A percentile compares a stretch with the other conserved stretches of the same genome.
phyloP scores from a whole-genome alignment of 2,797 vertebrate genomes.

The Salarias fasciatus region DNA sequence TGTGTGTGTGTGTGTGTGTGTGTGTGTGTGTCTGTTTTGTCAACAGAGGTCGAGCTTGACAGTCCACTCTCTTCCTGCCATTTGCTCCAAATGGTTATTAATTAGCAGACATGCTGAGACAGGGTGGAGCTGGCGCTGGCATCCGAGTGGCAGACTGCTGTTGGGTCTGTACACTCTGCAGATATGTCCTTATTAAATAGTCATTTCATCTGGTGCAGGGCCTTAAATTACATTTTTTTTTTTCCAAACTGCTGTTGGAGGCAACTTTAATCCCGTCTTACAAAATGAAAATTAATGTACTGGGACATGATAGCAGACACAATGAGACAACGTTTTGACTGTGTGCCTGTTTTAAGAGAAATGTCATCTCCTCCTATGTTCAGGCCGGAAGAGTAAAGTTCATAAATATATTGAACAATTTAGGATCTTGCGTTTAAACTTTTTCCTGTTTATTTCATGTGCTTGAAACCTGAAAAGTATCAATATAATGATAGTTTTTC shows the following conservation, averaged over 20 bases:
- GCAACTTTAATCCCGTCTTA: not conserved
- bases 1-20: constrained; percentile 2
- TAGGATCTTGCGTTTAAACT: no score
- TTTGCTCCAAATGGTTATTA: constrained; percentile 94
- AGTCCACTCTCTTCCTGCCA: constrained; percentile 11
- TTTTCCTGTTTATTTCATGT: no score
- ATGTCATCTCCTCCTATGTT: no score
- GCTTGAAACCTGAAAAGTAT: no score
- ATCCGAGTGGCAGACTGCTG: constrained; percentile 20
- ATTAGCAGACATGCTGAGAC: constrained; percentile 81
- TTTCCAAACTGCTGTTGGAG: not conserved
- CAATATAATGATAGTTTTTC: no score
- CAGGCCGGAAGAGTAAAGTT: no score
- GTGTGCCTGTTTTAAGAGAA: no score
- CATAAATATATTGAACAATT: no score
- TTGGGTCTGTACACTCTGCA: constrained; percentile 1
- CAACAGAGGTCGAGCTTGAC: no score
- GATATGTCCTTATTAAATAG: not conserved
- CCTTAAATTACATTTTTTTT: not conserved
- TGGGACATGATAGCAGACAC: no score
- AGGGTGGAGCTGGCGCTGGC: constrained; percentile 23
- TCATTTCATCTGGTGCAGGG: not conserved
- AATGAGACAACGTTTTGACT: no score
- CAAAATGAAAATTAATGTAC: no score
- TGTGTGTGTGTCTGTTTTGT: not conserved